Conservation (phyloP, 2,797 vertebrate genomes). For the Semaprochilodus insignis region DNA sequence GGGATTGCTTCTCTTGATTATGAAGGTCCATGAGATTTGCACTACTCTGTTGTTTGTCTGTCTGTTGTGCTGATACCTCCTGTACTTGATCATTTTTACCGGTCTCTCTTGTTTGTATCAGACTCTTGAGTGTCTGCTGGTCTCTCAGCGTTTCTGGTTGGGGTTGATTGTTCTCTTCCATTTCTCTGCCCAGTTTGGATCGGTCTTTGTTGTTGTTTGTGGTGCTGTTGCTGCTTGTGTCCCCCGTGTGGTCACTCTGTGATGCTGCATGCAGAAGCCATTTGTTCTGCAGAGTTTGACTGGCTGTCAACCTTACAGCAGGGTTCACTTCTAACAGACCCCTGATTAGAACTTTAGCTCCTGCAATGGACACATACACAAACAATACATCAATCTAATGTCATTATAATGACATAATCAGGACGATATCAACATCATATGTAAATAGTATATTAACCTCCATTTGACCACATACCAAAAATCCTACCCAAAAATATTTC, state of each 20-base stretch:
- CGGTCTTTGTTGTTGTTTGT: constrained; percentile 38
- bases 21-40: constrained; percentile 25
- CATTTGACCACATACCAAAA: too few species aligned
- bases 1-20: constrained; percentile 49
- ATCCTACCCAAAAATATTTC: too few species aligned
- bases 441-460: too few species aligned
- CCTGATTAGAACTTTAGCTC: constrained; percentile 88
- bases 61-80: constrained; percentile 1
- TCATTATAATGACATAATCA: too few species aligned
- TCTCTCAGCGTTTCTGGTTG: constrained; percentile 38
- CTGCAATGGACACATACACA: constrained; percentile 72
- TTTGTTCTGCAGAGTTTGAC: constrained; percentile 85
- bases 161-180: constrained; percentile 1
- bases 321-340: constrained; percentile 88
- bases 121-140: constrained; percentile 34
- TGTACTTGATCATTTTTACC: constrained; percentile 12
- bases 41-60: constrained; percentile 37
- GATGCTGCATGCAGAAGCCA: constrained; percentile 87
- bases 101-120: constrained; percentile 32
- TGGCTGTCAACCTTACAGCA: constrained; percentile 85
- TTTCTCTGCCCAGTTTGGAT: constrained; percentile 23
- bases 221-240: constrained; percentile 46
- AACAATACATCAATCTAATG: background rate
- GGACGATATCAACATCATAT: too few species aligned
- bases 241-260: constrained; percentile 72